Evolutionary conservation across 2,888 invertebrate species (phyloP).

Genomic region (Eueremaeus valkanovi): DNA sequence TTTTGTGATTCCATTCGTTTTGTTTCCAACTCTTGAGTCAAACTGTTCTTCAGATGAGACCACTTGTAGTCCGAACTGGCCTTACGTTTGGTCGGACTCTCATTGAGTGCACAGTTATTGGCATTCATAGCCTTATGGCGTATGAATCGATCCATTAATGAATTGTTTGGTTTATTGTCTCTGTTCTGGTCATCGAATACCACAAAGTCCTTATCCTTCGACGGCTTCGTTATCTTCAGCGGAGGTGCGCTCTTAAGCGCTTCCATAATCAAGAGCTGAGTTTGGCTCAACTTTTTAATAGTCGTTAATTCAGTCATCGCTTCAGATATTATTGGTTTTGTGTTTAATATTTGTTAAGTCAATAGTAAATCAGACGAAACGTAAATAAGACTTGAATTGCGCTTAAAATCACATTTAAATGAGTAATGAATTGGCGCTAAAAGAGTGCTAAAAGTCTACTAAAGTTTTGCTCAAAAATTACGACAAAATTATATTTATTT

Average conservation of each 20-base stretch:
- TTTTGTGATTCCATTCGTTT: background rate
- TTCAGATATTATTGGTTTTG: background rate
- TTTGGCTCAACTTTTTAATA: background rate
- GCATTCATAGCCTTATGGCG: background rate
- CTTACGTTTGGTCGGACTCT: background rate
- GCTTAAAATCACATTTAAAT: background rate
- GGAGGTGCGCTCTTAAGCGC: background rate
- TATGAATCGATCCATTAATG: background rate
- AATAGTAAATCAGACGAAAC: too few species aligned
- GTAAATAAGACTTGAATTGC: background rate
- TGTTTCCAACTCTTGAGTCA: background rate
- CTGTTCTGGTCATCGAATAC: background rate
- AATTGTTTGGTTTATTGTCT: background rate
- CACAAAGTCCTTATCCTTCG: background rate
- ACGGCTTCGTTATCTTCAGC: background rate
- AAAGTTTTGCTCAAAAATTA: too few species aligned
- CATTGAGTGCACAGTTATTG: background rate
- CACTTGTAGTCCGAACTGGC: background rate
- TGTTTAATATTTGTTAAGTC: too few species aligned
- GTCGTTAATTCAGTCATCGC: background rate
- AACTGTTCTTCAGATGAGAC: slow-evolving; percentile 2
- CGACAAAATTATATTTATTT: too few species aligned
- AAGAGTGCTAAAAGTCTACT: too few species aligned
- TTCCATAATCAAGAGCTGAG: background rate
- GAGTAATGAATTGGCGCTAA: background rate